phyloP scores from a whole-genome alignment of 2,113 vertebrate genomes.

The Brachionichthys hirsutus region DNA sequence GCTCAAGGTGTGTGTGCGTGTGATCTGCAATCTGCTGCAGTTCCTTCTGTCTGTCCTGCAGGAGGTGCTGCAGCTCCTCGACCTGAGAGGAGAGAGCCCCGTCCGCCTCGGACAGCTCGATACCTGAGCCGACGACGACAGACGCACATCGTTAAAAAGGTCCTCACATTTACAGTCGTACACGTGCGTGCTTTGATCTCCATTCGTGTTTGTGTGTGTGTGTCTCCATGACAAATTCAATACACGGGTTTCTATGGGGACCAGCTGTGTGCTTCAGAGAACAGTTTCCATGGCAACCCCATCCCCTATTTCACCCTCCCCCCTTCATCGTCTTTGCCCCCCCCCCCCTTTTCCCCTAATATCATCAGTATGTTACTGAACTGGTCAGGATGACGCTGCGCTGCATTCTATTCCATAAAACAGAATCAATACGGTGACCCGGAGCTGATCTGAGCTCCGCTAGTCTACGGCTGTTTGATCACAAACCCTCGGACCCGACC shows the following conservation, averaged over 20 bases:
- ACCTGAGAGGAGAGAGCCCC: conserved; percentile 60
- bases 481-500: background rate
- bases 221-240: conserved; percentile 60
- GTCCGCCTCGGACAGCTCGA: conserved; percentile 64
- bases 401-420: background rate
- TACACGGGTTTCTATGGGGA: conserved; percentile 73
- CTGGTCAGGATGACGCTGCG: conserved; percentile 9
- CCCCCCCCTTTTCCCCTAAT: conserved; percentile 9
- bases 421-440: background rate
- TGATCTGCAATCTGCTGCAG: conserved; percentile 74
- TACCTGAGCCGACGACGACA: conserved; percentile 47
- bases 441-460: background rate
- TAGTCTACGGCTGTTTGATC: background rate
- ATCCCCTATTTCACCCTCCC: conserved; percentile 37
- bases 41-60: conserved; percentile 75
- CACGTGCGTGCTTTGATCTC: background rate
- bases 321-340: conserved; percentile 27
- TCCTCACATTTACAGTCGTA: background rate
- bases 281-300: conserved; percentile 77
- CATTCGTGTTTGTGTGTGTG: conserved; percentile 5
- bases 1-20: conserved; percentile 73
- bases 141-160: background rate
- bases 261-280: conserved; percentile 70
- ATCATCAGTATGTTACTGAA: conserved; percentile 25
- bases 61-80: conserved; percentile 69